phyloP scores from a whole-genome alignment of 2,113 vertebrate species.

The Scytalopus superciliaris region DNA sequence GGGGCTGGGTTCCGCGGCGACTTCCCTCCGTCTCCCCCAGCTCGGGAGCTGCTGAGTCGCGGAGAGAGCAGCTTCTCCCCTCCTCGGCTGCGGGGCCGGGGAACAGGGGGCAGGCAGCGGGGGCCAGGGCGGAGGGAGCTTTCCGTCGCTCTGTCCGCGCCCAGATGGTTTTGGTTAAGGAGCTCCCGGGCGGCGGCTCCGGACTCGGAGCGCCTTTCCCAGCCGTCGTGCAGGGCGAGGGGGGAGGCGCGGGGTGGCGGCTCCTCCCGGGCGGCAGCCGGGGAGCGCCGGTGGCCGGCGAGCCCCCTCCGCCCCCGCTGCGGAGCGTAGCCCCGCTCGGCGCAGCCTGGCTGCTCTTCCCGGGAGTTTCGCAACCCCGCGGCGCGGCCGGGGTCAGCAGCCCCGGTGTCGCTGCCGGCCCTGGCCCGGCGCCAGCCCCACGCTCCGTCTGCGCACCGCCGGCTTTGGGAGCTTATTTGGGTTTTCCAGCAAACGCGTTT shows the following conservation, averaged over 20 bases:
- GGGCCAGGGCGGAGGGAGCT: no score
- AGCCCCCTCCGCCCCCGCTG: background rate
- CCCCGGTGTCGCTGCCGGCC: background rate
- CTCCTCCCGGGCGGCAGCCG: background rate
- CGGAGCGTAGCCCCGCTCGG: background rate
- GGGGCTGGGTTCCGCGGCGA: background rate
- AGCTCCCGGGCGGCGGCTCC: background rate
- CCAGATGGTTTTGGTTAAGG: conserved; percentile 52
- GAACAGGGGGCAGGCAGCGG: background rate
- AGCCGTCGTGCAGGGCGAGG: background rate
- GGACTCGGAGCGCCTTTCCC: background rate
- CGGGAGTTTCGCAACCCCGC: background rate
- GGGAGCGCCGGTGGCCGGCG: background rate
- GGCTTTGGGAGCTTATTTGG: background rate
- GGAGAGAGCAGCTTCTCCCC: background rate
- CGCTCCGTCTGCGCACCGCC: background rate
- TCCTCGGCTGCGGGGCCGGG: background rate
- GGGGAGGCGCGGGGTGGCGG: background rate
- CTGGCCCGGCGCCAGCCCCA: background rate
- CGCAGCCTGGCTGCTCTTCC: background rate
- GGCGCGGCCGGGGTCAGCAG: background rate
- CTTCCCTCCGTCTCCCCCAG: background rate
- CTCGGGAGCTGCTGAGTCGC: background rate
- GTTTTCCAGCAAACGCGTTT: background rate
- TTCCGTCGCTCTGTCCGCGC: background rate